These are phyloP conservation scores for Diplazon laetatorius DNA, from an alignment of 2,888 invertebrate species.

Conservation along the genomic window DNA sequence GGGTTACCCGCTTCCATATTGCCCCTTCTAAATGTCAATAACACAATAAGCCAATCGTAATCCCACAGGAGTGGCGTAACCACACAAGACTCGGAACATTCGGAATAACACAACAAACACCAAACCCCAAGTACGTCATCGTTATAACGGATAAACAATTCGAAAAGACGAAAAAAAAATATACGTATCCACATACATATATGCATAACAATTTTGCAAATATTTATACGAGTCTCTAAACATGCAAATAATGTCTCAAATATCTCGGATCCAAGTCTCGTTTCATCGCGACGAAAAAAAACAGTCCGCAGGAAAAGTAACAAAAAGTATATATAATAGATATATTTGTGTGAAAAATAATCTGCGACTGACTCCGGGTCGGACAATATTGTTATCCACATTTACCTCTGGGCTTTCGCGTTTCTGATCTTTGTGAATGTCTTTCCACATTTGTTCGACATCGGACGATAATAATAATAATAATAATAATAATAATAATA, in stretches of 20 bases:
- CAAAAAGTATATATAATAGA: too few relatives aligned
- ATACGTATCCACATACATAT: too few relatives aligned
- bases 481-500: too few relatives aligned
- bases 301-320: too few relatives aligned
- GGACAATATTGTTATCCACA: background rate
- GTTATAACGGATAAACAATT: background rate
- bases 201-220: too few relatives aligned
- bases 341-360: background rate
- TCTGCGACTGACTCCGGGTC: background rate
- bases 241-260: too few relatives aligned
- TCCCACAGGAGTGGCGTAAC: background rate
- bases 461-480: too few relatives aligned
- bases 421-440: background rate
- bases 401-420: conserved; percentile 8
- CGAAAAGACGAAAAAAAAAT: too few relatives aligned
- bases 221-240: too few relatives aligned
- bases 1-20: background rate
- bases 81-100: background rate
- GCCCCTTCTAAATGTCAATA: too few relatives aligned
- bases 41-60: background rate
- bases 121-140: background rate
- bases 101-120: background rate
- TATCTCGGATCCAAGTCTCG: too few relatives aligned
- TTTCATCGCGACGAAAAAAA: too few relatives aligned
- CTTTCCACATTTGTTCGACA: background rate